phyloP scores from a whole-genome alignment of 1,140 invertebrate species.

The Orius laevigatus region DNA sequence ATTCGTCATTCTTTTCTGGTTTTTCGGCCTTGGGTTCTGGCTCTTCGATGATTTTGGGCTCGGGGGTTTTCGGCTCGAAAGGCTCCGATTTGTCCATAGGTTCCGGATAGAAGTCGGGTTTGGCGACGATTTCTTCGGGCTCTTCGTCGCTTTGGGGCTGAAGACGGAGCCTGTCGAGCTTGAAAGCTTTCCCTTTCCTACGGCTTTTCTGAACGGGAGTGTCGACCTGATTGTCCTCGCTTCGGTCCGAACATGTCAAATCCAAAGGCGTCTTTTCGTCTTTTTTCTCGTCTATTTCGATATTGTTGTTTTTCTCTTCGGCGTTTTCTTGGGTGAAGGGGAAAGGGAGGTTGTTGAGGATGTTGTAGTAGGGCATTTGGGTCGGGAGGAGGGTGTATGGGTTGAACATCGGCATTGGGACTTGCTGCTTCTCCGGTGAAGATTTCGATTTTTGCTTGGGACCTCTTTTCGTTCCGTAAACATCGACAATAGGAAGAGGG shows the following conservation, averaged over 20 bases:
- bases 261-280: slow-evolving; percentile 19
- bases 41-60: slow-evolving; percentile 9
- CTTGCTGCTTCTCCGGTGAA: slow-evolving; percentile 1
- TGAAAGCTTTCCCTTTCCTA: slow-evolving; percentile 63
- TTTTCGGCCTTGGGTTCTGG: slow-evolving; percentile 7
- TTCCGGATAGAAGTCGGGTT: slow-evolving; percentile 3
- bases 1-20: slow-evolving; percentile 21
- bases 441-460: slow-evolving; percentile 46
- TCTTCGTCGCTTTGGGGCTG: slow-evolving; percentile 25
- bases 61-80: slow-evolving; percentile 9
- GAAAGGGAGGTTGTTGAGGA: slow-evolving; percentile 16
- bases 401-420: slow-evolving; percentile 9
- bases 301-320: slow-evolving; percentile 17
- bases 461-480: slow-evolving; percentile 73
- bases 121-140: slow-evolving; percentile 10
- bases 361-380: slow-evolving; percentile 17
- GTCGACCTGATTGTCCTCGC: not conserved
- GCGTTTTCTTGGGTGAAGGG: slow-evolving; percentile 11
- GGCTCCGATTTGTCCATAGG: not conserved
- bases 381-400: slow-evolving; percentile 18
- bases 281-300: slow-evolving; percentile 4
- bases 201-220: slow-evolving; percentile 40
- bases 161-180: slow-evolving; percentile 30
- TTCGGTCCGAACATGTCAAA: slow-evolving; percentile 17
- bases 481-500: slow-evolving; percentile 71